These are phyloP conservation scores for Drosophila triauraria DNA, from an alignment of 1,140 invertebrate species.

Conservation along the genomic window DNA sequence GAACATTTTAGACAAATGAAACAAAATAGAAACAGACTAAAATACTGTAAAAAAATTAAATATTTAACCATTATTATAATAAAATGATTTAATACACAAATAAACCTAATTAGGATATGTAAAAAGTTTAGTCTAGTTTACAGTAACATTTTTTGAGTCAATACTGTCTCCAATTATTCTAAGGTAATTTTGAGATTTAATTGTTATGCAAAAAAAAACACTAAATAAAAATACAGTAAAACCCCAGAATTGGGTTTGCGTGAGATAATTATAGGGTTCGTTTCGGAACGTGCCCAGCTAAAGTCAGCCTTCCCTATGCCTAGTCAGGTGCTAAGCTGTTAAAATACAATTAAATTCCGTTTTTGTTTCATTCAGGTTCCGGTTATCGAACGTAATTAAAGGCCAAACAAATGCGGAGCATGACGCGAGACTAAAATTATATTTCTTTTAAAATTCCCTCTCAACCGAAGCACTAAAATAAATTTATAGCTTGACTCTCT, in stretches of 20 bases:
- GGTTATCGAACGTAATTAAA: constrained; percentile 21
- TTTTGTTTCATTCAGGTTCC: constrained; percentile 10
- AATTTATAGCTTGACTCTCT: background rate
- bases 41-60: too few species aligned
- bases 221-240: background rate
- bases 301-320: background rate
- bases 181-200: background rate
- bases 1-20: too few species aligned
- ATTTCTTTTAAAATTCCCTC: constrained; percentile 3
- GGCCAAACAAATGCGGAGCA: background rate
- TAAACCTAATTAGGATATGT: too few species aligned
- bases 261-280: background rate
- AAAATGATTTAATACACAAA: too few species aligned
- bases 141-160: too few species aligned
- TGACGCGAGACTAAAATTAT: constrained; percentile 7
- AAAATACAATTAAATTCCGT: constrained; percentile 15
- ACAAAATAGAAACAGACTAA: too few species aligned
- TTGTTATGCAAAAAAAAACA: constrained; percentile 9
- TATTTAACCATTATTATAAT: too few species aligned
- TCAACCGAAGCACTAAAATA: background rate
- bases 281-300: constrained; percentile 15
- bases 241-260: background rate
- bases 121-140: too few species aligned
- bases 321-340: constrained; percentile 20
- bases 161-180: background rate